These are phyloP conservation scores for Zosterops lateralis DNA, from an alignment of 2,113 vertebrate genomes.

Conservation along the genomic window DNA sequence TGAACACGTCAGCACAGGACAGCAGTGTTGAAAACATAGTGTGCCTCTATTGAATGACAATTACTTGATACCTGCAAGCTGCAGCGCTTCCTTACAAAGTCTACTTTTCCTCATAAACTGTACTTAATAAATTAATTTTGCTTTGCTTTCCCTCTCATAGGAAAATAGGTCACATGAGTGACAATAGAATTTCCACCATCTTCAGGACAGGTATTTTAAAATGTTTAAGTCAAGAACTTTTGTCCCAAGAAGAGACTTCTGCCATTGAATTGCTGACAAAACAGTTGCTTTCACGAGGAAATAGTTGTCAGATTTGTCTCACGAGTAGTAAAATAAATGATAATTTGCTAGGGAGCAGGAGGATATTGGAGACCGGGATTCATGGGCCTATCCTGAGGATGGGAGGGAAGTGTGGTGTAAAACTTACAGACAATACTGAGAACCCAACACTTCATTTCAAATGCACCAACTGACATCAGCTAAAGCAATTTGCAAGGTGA, in stretches of 20 bases:
- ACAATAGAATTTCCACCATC: not conserved
- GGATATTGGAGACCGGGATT: not conserved
- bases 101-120: not conserved
- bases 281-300: not conserved
- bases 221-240: not conserved
- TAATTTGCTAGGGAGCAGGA: not conserved
- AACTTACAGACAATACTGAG: not conserved
- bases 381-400: not conserved
- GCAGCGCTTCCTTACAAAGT: not conserved
- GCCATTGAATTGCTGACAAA: not conserved
- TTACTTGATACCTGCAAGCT: not conserved
- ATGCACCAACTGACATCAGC: rapidly evolving
- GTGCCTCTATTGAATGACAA: not conserved
- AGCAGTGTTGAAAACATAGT: not conserved
- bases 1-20: not conserved
- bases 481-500: not conserved
- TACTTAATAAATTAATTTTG: not conserved
- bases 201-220: not conserved
- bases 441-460: not conserved
- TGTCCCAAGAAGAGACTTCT: not conserved
- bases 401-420: not conserved
- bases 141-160: not conserved
- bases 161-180: not conserved
- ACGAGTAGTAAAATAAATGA: not conserved
- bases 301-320: not conserved